Evolutionary conservation across 92 coral and sea anemone species (phyloP).

Genomic region (Desmophyllum pertusum): DNA sequence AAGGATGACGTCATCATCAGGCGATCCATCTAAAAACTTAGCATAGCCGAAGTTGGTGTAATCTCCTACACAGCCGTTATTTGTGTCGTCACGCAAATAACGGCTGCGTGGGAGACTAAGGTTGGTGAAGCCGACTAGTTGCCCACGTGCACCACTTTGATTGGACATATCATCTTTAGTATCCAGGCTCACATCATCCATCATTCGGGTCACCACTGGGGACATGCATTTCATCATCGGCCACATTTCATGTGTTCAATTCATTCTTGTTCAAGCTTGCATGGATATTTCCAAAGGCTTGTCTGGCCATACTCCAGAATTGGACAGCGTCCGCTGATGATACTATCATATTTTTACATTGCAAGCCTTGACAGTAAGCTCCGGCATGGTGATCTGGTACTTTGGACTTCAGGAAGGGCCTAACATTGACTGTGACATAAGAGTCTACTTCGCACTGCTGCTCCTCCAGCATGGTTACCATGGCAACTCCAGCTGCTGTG

Average conservation of each 20-base stretch:
- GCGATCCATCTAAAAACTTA: conserved; percentile 13
- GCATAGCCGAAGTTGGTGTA: conserved; percentile 13
- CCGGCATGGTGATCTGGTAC: conserved; percentile 19
- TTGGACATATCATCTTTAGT: conserved; percentile 1
- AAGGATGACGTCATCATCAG: conserved; percentile 15
- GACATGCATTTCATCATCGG: not conserved
- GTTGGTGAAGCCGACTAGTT: conserved; percentile 7
- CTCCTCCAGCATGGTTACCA: conserved; percentile 7
- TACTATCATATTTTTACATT: not conserved
- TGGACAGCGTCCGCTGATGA: not conserved
- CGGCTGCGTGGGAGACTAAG: no score
- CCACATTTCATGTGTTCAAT: not conserved
- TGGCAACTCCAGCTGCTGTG: conserved; percentile 20
- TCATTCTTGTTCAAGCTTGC: conserved; percentile 9
- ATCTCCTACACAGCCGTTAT: no score
- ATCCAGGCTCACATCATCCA: no score
- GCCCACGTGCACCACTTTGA: not conserved
- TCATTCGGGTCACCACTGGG: not conserved
- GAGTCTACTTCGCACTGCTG: not conserved
- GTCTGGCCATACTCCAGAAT: conserved; percentile 8
- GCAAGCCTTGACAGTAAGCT: not conserved
- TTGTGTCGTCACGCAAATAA: no score
- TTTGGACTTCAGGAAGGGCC: conserved; percentile 6
- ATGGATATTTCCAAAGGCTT: not conserved
- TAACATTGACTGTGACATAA: conserved; percentile 8